Conservation (phyloP, 2,113 vertebrate genomes). For the Chaetodon auriga region DNA sequence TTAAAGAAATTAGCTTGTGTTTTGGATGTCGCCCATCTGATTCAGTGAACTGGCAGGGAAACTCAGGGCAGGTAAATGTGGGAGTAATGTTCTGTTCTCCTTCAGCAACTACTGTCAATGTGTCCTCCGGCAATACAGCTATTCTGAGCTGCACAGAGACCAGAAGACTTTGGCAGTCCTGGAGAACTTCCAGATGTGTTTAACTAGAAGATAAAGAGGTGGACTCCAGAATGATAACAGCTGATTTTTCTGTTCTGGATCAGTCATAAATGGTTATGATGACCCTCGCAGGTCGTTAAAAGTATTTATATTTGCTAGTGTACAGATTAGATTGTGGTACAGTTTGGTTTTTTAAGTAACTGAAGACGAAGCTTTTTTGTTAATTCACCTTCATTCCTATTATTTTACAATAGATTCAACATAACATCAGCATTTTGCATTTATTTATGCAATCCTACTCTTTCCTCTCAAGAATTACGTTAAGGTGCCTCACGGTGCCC, state of each 20-base stretch:
- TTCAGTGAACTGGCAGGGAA: constrained; percentile 30
- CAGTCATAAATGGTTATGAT: constrained; percentile 49
- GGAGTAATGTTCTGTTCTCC: constrained; percentile 70
- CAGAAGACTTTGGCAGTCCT: constrained; percentile 39
- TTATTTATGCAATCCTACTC: neutral
- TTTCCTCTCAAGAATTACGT: neutral
- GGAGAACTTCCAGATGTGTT: constrained; percentile 78
- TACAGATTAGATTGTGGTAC: constrained; percentile 16
- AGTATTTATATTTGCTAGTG: constrained; percentile 18
- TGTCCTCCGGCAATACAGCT: constrained; percentile 46
- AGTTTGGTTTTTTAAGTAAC: neutral
- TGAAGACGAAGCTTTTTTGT: neutral
- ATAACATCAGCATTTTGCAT: too few species aligned
- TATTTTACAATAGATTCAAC: neutral
- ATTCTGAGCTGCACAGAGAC: constrained; percentile 41
- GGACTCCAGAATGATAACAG: constrained; percentile 60
- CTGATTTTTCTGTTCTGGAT: constrained; percentile 60
- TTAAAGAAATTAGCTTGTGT: constrained; percentile 18
- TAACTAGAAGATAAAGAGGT: constrained; percentile 70
- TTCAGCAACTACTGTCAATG: constrained; percentile 64
- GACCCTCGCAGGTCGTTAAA: constrained; percentile 29
- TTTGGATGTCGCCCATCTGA: constrained; percentile 37
- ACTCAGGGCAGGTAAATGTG: constrained; percentile 68
- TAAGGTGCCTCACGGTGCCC: neutral
- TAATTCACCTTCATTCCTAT: neutral